These are phyloP conservation scores for Manis javanica DNA, from an alignment of 2,797 vertebrate species.

Conservation along the genomic window DNA sequence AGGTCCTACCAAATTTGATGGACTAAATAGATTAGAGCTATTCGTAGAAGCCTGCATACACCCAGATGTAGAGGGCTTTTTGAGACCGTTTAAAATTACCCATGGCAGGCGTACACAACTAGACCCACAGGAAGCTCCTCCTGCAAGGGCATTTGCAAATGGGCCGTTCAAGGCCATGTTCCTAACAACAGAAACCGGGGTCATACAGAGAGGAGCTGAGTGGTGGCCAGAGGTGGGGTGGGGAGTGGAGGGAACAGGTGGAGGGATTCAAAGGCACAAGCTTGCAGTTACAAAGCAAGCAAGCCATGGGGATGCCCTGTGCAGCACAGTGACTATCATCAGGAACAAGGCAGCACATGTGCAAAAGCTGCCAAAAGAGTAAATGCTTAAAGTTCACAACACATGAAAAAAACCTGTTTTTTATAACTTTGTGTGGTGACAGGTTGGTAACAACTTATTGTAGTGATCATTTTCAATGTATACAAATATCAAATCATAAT, in stretches of 20 bases:
- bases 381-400: not conserved
- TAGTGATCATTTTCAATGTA: not conserved
- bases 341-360: no score
- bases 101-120: fast-evolving
- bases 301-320: not conserved
- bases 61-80: not conserved
- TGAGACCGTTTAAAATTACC: not conserved
- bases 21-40: not conserved
- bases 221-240: not conserved
- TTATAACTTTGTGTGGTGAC: not conserved
- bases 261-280: no score
- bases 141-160: not conserved
- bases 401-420: not conserved
- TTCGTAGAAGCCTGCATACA: not conserved
- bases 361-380: not conserved
- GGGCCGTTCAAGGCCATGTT: not conserved
- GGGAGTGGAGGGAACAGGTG: no score
- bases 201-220: no score
- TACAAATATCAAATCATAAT: not conserved
- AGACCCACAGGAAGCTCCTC: not conserved
- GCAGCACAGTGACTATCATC: no score
- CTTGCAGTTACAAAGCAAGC: not conserved
- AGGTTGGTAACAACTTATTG: not conserved
- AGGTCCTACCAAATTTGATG: not conserved
- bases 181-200: not conserved